Evolutionary conservation across 2,888 invertebrate species (phyloP), one percentile per base, ranked within the genome.

Genomic region (Synergus laeviventris): DNA sequence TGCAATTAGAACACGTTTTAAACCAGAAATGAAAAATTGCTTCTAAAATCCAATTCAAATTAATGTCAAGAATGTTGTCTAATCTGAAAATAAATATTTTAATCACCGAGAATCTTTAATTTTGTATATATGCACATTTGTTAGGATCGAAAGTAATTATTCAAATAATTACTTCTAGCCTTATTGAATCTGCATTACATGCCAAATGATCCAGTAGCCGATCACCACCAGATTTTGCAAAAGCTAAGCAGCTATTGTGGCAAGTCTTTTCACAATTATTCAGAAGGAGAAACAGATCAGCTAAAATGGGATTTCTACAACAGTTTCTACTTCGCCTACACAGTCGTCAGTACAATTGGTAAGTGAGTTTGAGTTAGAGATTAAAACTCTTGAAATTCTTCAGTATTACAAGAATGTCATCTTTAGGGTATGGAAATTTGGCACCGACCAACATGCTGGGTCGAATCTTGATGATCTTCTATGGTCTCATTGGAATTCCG

Each of bases 301-400:
- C 92, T 93, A 78, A 94, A 93, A 87, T 98, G 97, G 97, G 96
- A 96, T 87, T 97, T 96, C 91, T 97, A 97, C 90, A 97, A 97
- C 91, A 95, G 97, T 0, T 95, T 97, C 87, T 97, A 97, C 92
- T 97, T 97, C 90, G 95, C 97, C 5, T 95, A 97, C 85, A 97
- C 97, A 18, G 97, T 97, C 74, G 96, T 97, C 87, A 97, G 97
- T 88, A 98, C 97, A 8, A 96, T 98, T 84, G 98, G 96, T 96
- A 91, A 92, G 93, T 86, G 12, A 24, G 45, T 76, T 70, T 59
- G 11, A 38, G 11, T 60, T 24, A 24, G 1, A 24, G 1, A 1
- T 59, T 16, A n/a, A 31, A 54, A 2, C 38, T 18, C 54, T 59
- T 11, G 11, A 31, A 36, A 66, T 24, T 70, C 24, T 18, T 49